Percentiles rank a stretch among this genome's conserved stretches.
phyloP scores from a whole-genome alignment of 2,113 vertebrate species.

The Ochotona curzoniae region DNA sequence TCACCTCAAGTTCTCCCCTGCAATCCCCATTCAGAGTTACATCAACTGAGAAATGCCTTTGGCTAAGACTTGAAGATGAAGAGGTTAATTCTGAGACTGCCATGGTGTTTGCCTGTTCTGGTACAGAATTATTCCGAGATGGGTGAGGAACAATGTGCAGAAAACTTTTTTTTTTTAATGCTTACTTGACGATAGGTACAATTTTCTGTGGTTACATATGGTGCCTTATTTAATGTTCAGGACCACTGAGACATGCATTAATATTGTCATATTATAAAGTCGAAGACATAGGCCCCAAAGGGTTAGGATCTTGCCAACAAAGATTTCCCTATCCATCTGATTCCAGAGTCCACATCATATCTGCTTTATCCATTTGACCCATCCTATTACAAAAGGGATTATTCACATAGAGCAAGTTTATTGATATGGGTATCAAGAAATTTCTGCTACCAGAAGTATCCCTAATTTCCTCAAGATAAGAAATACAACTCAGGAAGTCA shows the following conservation, averaged over 20 bases:
- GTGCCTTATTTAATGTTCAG: neutral
- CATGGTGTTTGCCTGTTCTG: constrained; percentile 6
- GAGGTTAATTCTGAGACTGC: constrained; percentile 9
- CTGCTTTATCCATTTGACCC: neutral
- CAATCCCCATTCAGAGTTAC: neutral
- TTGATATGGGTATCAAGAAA: neutral
- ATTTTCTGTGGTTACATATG: neutral
- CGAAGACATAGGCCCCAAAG: neutral
- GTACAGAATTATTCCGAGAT: constrained; percentile 3
- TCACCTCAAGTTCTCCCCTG: neutral
- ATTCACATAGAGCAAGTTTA: neutral
- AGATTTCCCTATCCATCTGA: neutral
- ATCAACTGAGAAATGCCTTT: neutral
- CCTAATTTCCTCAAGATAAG: neutral
- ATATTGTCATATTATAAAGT: neutral
- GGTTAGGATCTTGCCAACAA: neutral
- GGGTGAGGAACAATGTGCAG: neutral
- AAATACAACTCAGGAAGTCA: neutral
- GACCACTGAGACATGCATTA: neutral
- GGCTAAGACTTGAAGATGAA: neutral
- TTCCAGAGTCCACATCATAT: neutral
- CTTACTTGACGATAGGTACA: neutral
- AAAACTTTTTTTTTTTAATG: neutral
- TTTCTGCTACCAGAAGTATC: neutral
- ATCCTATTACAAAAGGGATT: neutral